Conservation (phyloP, 2,113 vertebrate species). For the Phocoena phocoena region DNA sequence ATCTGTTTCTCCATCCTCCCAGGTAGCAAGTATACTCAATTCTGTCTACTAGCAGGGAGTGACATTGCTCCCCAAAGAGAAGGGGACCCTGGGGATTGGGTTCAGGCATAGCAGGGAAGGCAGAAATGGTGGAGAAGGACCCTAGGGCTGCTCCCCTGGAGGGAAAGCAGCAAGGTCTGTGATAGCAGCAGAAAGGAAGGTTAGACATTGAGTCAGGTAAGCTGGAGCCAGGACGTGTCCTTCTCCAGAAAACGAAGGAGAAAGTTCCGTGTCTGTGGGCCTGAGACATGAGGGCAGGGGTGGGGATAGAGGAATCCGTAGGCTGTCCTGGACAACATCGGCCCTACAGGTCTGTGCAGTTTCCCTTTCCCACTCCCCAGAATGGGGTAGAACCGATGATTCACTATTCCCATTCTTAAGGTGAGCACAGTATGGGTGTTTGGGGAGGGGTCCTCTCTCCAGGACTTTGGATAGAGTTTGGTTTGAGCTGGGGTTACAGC, state of each 20-base stretch:
- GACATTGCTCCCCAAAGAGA: neutral
- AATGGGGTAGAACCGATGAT: neutral
- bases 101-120: neutral
- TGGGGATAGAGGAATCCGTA: neutral
- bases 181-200: neutral
- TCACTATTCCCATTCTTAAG: neutral
- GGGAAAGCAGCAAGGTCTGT: neutral
- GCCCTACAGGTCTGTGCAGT: neutral
- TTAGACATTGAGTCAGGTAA: neutral
- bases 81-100: neutral
- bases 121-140: neutral
- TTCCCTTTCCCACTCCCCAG: neutral
- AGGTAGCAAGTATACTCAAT: neutral
- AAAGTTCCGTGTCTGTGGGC: neutral
- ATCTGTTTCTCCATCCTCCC: neutral
- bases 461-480: neutral
- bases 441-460: neutral
- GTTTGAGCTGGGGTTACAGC: neutral
- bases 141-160: neutral
- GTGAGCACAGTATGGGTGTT: neutral
- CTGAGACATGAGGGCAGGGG: neutral
- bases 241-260: neutral
- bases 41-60: neutral
- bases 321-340: neutral
- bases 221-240: neutral